Evolutionary conservation across 1,140 invertebrate genomes (phyloP).

Genomic region (Apis florea): DNA sequence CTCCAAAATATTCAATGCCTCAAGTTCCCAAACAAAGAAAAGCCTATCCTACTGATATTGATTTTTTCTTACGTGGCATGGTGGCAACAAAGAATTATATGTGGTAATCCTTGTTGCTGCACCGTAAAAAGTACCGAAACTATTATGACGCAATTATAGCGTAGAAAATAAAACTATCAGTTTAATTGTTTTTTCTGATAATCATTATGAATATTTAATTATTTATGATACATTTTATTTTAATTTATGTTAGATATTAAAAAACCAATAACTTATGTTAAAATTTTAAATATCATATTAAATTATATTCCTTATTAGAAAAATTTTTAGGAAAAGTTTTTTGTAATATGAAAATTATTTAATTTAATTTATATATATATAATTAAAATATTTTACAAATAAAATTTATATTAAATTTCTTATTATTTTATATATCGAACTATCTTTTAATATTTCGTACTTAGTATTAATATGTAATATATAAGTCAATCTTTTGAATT

Average conservation of each 20-base stretch:
- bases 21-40: constrained; percentile 72
- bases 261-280: background rate
- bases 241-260: background rate
- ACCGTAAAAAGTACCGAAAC: constrained; percentile 5
- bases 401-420: background rate
- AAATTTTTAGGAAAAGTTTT: background rate
- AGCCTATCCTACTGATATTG: constrained; percentile 73
- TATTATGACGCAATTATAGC: background rate
- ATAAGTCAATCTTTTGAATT: background rate
- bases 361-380: background rate
- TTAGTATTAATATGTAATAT: background rate
- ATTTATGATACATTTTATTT: background rate
- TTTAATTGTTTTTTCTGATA: background rate
- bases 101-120: constrained; percentile 44
- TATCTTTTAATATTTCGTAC: background rate
- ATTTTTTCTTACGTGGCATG: constrained; percentile 71
- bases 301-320: background rate
- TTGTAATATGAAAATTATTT: background rate
- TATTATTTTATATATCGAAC: background rate
- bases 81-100: constrained; percentile 70
- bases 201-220: background rate
- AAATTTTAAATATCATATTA: background rate
- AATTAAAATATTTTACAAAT: background rate
- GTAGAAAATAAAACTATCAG: background rate
- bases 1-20: constrained; percentile 63